phyloP scores from a whole-genome alignment of 2,888 invertebrate genomes.

The Bellardia pandia region DNA sequence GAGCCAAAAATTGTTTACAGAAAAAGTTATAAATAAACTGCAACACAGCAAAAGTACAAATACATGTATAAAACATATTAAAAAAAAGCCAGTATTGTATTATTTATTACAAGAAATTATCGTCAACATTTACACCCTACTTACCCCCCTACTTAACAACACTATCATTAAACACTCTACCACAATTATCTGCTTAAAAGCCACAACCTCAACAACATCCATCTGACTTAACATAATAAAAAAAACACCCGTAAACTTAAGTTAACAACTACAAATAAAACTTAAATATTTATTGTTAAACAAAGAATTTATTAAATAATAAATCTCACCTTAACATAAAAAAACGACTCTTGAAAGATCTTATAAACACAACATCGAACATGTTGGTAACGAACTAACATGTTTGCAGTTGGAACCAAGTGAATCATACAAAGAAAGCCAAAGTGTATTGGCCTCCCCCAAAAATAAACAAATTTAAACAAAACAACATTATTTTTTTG shows the following conservation, averaged over 20 bases:
- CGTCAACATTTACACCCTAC: background rate
- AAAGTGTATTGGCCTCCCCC: constrained; percentile 65
- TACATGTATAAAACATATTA: constrained; percentile 16
- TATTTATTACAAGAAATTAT: background rate
- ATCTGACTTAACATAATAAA: background rate
- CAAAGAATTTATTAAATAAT: constrained; percentile 67
- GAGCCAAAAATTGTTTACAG: constrained; percentile 8
- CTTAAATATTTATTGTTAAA: constrained; percentile 51
- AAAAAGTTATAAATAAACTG: background rate
- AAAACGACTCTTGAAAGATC: background rate
- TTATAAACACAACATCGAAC: constrained; percentile 71
- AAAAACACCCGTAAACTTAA: constrained; percentile 32
- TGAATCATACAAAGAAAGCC: constrained; percentile 68
- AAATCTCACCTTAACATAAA: constrained; percentile 30
- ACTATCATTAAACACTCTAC: background rate
- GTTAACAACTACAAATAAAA: constrained; percentile 19
- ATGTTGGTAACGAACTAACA: constrained; percentile 21
- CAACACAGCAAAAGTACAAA: background rate
- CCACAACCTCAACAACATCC: constrained; percentile 3
- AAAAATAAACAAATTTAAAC: constrained; percentile 36
- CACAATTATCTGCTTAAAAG: background rate
- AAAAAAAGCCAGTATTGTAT: background rate
- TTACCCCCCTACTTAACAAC: background rate
- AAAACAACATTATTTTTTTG: constrained; percentile 14
- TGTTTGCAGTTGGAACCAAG: background rate